Evolutionary conservation across 2,797 vertebrate genomes (phyloP).

Genomic region (Spinus olivaceus): DNA sequence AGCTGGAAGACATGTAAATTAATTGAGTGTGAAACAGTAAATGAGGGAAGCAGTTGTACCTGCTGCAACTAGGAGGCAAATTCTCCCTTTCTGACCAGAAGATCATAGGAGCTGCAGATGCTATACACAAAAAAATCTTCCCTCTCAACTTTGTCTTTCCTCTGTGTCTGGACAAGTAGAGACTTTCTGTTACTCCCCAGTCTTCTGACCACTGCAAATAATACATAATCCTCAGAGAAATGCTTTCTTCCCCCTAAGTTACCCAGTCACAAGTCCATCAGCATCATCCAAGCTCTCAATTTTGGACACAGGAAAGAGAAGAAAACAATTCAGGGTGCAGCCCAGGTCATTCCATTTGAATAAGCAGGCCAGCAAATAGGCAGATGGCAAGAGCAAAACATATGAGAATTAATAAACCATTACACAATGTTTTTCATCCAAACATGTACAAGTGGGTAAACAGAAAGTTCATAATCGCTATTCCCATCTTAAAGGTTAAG

Average conservation of each 20-base stretch:
- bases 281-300: neutral
- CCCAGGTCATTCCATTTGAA: neutral
- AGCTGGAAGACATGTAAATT: neutral
- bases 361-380: neutral
- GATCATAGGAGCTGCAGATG: neutral
- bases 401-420: neutral
- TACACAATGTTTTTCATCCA: neutral
- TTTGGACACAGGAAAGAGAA: neutral
- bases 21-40: neutral
- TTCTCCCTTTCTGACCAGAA: neutral
- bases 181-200: neutral
- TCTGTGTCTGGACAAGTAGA: neutral
- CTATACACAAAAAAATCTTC: rapidly evolving
- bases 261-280: neutral
- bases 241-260: neutral
- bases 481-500: neutral
- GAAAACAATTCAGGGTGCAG: neutral
- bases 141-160: neutral
- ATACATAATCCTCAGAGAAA: rapidly evolving
- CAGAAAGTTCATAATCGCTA: neutral
- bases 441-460: neutral
- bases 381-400: neutral
- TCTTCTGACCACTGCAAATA: neutral
- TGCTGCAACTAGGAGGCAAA: neutral
- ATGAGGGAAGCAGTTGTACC: neutral